Conservation (phyloP, 2,888 invertebrate species). For the Tupiocoris notatus region DNA sequence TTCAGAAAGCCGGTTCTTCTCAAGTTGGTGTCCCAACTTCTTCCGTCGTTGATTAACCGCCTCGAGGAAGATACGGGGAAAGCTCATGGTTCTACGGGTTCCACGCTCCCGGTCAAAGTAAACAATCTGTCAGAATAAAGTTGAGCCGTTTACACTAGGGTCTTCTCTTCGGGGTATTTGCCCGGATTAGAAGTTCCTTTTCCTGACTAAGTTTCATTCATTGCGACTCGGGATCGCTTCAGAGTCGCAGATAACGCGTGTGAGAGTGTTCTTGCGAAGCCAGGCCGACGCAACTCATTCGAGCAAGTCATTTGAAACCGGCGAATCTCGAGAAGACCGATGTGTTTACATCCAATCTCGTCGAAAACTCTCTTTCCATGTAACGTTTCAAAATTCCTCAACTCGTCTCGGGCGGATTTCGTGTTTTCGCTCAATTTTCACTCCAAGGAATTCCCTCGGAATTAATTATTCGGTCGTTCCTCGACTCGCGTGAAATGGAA, state of each 20-base stretch:
- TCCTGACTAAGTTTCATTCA: slow-evolving; percentile 1
- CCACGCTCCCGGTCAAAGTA: slow-evolving; percentile 27
- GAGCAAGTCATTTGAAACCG: background rate
- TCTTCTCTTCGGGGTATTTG: slow-evolving; percentile 21
- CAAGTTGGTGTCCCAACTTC: background rate
- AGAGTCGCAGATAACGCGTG: background rate
- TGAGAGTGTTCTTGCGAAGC: background rate
- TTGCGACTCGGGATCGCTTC: background rate
- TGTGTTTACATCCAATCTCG: background rate
- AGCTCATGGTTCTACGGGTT: background rate
- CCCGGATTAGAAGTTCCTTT: slow-evolving; percentile 26
- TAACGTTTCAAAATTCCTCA: background rate
- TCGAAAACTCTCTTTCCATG: background rate
- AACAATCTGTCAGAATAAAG: slow-evolving; percentile 40
- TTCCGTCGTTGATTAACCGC: background rate
- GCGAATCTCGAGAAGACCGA: background rate
- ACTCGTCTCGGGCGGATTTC: slow-evolving; percentile 3
- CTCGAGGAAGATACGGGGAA: background rate
- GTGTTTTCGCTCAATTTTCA: background rate
- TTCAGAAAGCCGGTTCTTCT: background rate
- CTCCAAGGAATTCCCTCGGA: too few species aligned
- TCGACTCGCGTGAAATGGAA: too few species aligned
- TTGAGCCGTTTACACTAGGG: slow-evolving; percentile 29
- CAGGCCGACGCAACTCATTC: background rate
- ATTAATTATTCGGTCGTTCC: too few species aligned